These are phyloP conservation scores for Cephus rjabovi DNA, from an alignment of 2,888 invertebrate species.

Conservation along the genomic window DNA sequence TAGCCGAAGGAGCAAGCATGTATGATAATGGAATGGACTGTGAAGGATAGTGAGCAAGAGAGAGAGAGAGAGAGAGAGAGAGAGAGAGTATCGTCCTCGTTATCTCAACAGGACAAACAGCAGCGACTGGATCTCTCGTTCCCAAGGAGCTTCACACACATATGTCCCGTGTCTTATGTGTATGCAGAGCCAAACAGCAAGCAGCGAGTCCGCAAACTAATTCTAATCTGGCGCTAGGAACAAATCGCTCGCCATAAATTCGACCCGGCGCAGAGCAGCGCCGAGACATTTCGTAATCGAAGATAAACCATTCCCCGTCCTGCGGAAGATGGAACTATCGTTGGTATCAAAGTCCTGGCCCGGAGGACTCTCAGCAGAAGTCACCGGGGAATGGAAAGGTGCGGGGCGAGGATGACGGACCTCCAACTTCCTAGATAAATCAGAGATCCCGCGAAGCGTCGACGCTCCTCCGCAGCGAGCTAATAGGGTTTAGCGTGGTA, in stretches of 20 bases:
- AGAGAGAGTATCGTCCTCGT: not conserved
- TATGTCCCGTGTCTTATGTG: slow-evolving; percentile 13
- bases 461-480: not conserved
- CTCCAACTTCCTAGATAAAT: slow-evolving; percentile 55
- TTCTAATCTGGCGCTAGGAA: slow-evolving; percentile 65
- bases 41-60: not conserved
- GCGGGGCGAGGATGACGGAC: slow-evolving; percentile 46
- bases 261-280: slow-evolving; percentile 55
- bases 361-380: slow-evolving; percentile 34
- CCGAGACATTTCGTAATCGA: slow-evolving; percentile 64
- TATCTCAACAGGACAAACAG: not conserved
- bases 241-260: slow-evolving; percentile 65
- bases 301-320: slow-evolving; percentile 56
- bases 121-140: slow-evolving; percentile 1
- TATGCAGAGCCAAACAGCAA: slow-evolving; percentile 44
- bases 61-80: not conserved
- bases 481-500: not conserved
- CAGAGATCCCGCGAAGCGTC: slow-evolving; percentile 44
- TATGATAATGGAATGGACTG: not conserved
- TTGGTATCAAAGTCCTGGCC: slow-evolving; percentile 47
- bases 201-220: slow-evolving; percentile 59
- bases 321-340: slow-evolving; percentile 47
- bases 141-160: slow-evolving; percentile 24
- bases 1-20: not conserved
- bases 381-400: slow-evolving; percentile 35